These are phyloP conservation scores for Portunus trituberculatus DNA, from an alignment of 1,140 invertebrate species.

Conservation along the genomic window DNA sequence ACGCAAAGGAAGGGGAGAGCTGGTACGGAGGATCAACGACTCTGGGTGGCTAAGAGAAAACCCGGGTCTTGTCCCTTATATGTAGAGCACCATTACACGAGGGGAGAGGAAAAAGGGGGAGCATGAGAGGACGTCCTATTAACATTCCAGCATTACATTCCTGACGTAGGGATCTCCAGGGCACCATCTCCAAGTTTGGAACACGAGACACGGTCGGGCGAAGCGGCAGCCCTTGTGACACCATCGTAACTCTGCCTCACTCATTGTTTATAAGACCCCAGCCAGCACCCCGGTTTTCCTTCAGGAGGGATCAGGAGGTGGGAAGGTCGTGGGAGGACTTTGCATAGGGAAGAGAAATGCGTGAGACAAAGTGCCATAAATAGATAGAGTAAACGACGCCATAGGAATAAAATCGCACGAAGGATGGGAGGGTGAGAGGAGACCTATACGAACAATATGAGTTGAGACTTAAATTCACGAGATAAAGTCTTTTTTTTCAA, in stretches of 20 bases:
- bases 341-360: background rate
- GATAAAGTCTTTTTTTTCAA: too few species aligned
- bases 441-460: too few species aligned
- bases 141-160: conserved; percentile 75
- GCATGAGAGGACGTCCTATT: conserved; percentile 72
- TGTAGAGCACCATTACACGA: conserved; percentile 73
- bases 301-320: background rate
- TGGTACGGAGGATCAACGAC: conserved; percentile 46
- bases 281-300: background rate
- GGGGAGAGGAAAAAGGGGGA: conserved; percentile 54
- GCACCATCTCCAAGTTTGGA: conserved; percentile 66
- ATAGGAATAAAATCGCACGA: too few species aligned
- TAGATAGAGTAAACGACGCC: too few species aligned
- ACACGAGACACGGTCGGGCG: conserved; percentile 63
- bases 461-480: too few species aligned
- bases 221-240: conserved; percentile 40
- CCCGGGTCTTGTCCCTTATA: conserved; percentile 63
- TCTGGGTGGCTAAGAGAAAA: conserved; percentile 61
- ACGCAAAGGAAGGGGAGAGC: background rate
- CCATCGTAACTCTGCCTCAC: conserved; percentile 51
- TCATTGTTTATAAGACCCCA: conserved; percentile 64
- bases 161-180: conserved; percentile 69
- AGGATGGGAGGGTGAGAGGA: too few species aligned
- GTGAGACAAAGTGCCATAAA: background rate
- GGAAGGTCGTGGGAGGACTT: background rate